A percentile compares a stretch with the other conserved stretches of the same genome.
Conservation (phyloP, 2,113 vertebrate species). For the Smithornis capensis region DNA sequence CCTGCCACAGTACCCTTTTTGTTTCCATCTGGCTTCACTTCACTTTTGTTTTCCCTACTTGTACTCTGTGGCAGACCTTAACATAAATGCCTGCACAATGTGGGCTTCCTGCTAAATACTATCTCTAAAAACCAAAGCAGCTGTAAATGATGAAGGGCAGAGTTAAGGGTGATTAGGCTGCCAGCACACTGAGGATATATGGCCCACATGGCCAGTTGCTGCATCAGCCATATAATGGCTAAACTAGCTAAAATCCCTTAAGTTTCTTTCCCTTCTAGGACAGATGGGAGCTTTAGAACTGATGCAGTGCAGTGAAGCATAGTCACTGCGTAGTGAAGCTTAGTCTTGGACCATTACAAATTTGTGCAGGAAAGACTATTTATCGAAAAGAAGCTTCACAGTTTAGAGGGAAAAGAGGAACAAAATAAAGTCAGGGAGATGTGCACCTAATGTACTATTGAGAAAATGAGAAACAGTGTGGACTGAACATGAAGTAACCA, state of each 20-base stretch:
- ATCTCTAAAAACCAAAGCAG: background rate
- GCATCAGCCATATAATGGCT: background rate
- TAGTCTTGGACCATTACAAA: background rate
- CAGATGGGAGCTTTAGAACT: conserved; percentile 8
- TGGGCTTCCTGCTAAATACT: background rate
- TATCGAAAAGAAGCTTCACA: background rate
- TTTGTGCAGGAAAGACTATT: background rate
- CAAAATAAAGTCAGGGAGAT: background rate
- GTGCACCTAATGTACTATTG: background rate
- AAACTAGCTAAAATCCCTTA: background rate
- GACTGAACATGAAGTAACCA: background rate
- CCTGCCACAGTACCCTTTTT: background rate
- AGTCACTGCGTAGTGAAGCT: background rate
- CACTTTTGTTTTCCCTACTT: background rate
- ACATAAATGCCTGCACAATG: background rate
- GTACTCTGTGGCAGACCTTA: background rate
- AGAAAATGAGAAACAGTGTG: background rate
- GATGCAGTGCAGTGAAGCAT: background rate
- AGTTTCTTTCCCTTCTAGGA: background rate
- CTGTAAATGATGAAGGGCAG: background rate
- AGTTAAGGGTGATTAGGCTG: background rate
- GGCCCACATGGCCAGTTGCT: background rate
- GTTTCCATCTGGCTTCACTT: background rate
- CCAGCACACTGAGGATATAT: background rate
- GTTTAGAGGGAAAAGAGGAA: background rate